Conservation (phyloP, 2,797 vertebrate genomes). For the Erethizon dorsatum region DNA sequence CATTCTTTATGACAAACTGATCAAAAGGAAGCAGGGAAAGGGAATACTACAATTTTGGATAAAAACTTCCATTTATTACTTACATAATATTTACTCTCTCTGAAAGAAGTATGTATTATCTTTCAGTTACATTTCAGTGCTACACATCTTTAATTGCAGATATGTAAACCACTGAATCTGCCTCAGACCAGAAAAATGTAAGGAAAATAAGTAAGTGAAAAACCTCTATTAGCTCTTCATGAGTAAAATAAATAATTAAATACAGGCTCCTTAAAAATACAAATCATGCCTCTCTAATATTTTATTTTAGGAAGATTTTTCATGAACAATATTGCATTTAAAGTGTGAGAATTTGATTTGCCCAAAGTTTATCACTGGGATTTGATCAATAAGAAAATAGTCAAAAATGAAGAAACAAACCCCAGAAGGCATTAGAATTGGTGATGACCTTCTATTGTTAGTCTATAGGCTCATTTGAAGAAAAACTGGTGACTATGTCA, state of each 20-base stretch:
- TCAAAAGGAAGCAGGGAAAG: background rate
- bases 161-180: background rate
- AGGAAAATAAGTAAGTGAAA: background rate
- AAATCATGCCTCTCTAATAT: background rate
- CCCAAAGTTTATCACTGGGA: background rate
- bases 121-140: background rate
- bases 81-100: background rate
- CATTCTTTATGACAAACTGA: background rate
- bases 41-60: background rate
- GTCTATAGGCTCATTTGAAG: background rate
- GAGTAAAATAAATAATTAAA: background rate
- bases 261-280: slow-evolving; percentile 1
- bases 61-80: background rate
- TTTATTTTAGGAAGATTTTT: slow-evolving; percentile 8
- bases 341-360: background rate
- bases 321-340: background rate
- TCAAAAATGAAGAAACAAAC: background rate
- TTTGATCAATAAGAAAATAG: slow-evolving; percentile 33
- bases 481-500: background rate
- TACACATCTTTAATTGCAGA: background rate
- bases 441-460: background rate
- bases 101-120: background rate
- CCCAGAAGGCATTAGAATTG: background rate
- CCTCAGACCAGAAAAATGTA: background rate
- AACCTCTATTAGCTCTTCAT: background rate